Base-by-base conservation (phyloP, 2,113 vertebrate genomes). In the Laticauda laticaudata region DNA sequence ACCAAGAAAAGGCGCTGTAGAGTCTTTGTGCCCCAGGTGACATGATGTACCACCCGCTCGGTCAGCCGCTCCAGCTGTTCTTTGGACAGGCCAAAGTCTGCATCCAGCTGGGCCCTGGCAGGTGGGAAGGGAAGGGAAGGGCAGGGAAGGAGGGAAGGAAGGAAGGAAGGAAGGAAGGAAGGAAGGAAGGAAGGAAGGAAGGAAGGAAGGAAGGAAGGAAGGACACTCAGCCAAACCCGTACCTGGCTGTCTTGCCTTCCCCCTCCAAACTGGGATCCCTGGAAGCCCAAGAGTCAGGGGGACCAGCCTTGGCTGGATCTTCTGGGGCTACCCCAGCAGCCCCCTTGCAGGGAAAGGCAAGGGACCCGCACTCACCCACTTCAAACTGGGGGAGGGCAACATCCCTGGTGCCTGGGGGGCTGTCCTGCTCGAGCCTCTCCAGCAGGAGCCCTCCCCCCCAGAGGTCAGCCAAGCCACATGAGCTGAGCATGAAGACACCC, bases 1-100 rank as follows among this genome's bases (percentile, higher is more conserved):
- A 99, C 98, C 48, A 99, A 98, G 94, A 99, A 95, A 93, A 99
- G 98, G 91, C 96, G 97, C 93, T 98, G 97, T 90, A 99, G 96
- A 92, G 97, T 95, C 18, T 97, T 97, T 11, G 96, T 85, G 1
- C 97, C 96, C 3, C 97, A 97, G 91, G 97, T 94, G 88, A 93
- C 23, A 20, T 96, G 95, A 69, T 97, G 93, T 18, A 98, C 97
- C 21, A 97, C 96, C 95, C 97, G 98, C 94, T 97, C 97, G 24
- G 98, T 97, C 89, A 97, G 95, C 53, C 89, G 94, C 45, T 98
- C 98, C 2, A 97, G 97, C 95, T 98, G 98, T 93, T 98, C 98
- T 15, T 96, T 97, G 14, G 97, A 97, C 95, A 99, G 97, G 93
- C 97, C 97, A 96, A 98, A 96, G 89, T 98, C 97, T 90, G 97